Base-by-base conservation (phyloP, 2,797 vertebrate species). In the Acanthis flammea region DNA sequence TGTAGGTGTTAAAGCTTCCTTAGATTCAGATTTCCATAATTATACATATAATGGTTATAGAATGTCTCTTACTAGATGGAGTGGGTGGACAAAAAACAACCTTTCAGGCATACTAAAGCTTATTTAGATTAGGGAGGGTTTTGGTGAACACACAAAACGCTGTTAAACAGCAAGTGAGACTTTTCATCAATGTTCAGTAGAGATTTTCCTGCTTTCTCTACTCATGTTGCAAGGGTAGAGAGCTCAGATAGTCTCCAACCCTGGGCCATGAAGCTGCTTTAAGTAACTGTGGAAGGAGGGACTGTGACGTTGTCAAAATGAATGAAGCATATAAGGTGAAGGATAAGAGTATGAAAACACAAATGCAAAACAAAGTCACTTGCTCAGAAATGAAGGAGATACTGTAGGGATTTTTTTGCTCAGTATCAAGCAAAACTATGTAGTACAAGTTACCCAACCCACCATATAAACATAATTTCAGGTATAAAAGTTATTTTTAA, bases 21-120 rank as follows among this genome's bases (percentile, higher is more conserved):
- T 63, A 77, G 66, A 93, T 71, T 30, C 15, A 66, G 24, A 74
- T 92, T 77, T 90, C 33, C 22, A n/a, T 81, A 78, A 79, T 60
- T 67, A 51, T 30, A n/a, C 24, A 42, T 66, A 39, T 19, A 75
- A 62, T 61, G 7, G 14, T 51, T 67, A 25, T 12, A 78, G 37
- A 27, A 25, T 85, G 33, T 81, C 48, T 87, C 44, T 90, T 81
- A 71, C 31, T 41, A 44, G 37, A 44, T 60, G 2, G 5, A 61
- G 30, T 51, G 27, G 50, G 31, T 39, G 33, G 17, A 8, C 5
- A 50, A 12, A 54, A 75, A n/a, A 17, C 19, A 78, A 30, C 15
- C 39, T 88, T 88, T 79, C 76, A 80, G 47, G 18, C 3, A 1
- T 58, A 54, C 13, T 66, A 86, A 92, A 77, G 4, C 17, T 91